Evolutionary conservation across 1,140 invertebrate genomes (phyloP).

Genomic region (Bombus superbus): DNA sequence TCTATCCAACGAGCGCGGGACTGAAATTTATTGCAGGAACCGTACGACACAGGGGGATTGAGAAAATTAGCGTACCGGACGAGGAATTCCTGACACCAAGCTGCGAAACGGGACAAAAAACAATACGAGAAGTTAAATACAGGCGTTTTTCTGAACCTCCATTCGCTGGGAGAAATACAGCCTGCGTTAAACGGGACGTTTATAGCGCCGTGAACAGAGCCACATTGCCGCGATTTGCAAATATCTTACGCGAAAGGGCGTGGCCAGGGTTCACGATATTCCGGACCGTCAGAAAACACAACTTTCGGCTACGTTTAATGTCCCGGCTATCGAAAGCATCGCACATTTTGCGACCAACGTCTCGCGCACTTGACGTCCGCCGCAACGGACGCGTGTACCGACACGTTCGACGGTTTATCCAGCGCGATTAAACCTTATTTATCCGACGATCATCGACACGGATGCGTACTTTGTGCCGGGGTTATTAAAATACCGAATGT

Average conservation of each 20-base stretch:
- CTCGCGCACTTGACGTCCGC: conserved; percentile 20
- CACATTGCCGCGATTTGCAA: conserved; percentile 49
- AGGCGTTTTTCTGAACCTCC: conserved; percentile 37
- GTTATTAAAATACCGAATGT: not conserved
- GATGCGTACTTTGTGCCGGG: not conserved
- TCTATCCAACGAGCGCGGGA: not conserved
- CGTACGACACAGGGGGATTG: not conserved
- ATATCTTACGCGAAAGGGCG: conserved; percentile 40
- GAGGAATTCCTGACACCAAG: not conserved
- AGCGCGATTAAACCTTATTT: conserved; percentile 50
- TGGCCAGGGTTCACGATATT: conserved; percentile 30
- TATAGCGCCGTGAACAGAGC: conserved; percentile 54
- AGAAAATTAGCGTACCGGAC: conserved; percentile 25
- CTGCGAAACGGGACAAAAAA: conserved; percentile 24
- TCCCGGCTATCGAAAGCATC: not conserved
- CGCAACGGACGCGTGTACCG: conserved; percentile 28
- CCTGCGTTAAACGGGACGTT: conserved; percentile 52
- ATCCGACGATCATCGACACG: conserved; percentile 17
- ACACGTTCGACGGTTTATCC: conserved; percentile 40
- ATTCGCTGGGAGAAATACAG: conserved; percentile 41
- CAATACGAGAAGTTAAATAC: conserved; percentile 52
- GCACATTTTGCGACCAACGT: not conserved
- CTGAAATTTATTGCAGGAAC: not conserved
- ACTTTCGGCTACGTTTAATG: conserved; percentile 56
- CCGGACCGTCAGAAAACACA: conserved; percentile 22